Evolutionary conservation across 2,113 vertebrate genomes (phyloP), one percentile per base, ranked within the genome.

Genomic region (Hydrolagus affinis): DNA sequence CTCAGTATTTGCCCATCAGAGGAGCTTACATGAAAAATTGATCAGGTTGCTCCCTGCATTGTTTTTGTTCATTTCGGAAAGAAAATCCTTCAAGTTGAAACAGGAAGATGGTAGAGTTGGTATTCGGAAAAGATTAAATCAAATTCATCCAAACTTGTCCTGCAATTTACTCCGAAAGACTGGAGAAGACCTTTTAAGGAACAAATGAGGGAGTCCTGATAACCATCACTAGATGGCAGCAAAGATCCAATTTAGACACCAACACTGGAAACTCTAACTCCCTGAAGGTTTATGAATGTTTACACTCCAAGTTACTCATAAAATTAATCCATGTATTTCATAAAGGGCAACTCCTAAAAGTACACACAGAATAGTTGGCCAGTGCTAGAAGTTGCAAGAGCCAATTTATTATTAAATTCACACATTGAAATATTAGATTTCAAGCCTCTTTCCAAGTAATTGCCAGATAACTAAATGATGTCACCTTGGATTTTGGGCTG

Each of bases 191-290:
- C 12, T 64, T 80, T 64, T 57, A 8, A 25, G 4, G 6, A n/a
- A 23, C 25, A 14, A 83, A 64, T 19, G 25, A 25, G 17, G 59
- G 23, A 32, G 14, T 62, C 9, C 59, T 83, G 23, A 32, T 15
- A 66, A 66, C 32, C 32, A 62, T 60, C 78, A 83, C 62, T 30
- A 66, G 78, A 83, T 83, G 78, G 78, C 78, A 83, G 78, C 60
- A 83, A 14, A 8, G 11, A 83, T 62, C 10, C 17, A 15, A 68
- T 66, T 68, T 66, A 66, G 66, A 83, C 78, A 83, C 32, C 60
- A 32, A 28, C 60, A 83, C 32, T 30, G 8, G 62, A 83, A 32
- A 83, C 12, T 75, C 73, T 56, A 15, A 19, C 73, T 32, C 30
- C 30, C 62, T 66, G 25, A 64, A 59, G 78, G 62, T 83, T 66